Evolutionary conservation across 2,888 invertebrate species (phyloP).

Genomic region (Zygogramma bicolorata): DNA sequence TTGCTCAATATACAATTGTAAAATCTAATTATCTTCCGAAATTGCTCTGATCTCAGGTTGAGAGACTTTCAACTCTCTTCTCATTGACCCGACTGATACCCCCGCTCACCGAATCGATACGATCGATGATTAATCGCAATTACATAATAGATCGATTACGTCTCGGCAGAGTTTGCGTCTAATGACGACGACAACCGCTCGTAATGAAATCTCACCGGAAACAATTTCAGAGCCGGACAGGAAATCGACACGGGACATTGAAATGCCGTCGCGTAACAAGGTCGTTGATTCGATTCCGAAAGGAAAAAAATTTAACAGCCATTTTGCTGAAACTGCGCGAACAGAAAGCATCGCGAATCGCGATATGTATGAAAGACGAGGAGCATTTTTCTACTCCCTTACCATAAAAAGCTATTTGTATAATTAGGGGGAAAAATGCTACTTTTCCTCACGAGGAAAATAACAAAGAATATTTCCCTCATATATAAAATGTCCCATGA

Average conservation of each 20-base stretch:
- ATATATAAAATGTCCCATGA: too few species aligned
- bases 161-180: not conserved
- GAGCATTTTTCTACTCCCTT: too few species aligned
- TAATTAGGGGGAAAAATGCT: too few species aligned
- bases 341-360: not conserved
- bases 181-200: not conserved
- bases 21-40: too few species aligned
- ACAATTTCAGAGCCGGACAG: constrained; percentile 30
- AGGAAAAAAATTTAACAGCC: not conserved
- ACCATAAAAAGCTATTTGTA: too few species aligned
- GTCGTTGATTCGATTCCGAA: not conserved
- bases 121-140: not conserved
- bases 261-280: constrained; percentile 16
- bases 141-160: constrained; percentile 17
- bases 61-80: not conserved
- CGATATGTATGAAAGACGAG: not conserved
- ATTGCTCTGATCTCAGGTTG: too few species aligned
- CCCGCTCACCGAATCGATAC: not conserved
- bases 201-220: constrained; percentile 32
- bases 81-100: not conserved
- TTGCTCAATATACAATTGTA: too few species aligned
- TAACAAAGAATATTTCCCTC: too few species aligned
- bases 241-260: constrained; percentile 27
- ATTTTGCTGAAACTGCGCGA: not conserved
- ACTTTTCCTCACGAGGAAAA: too few species aligned